A percentile compares a stretch with the other conserved stretches of the same genome.
These are phyloP conservation scores for Zaprionus vittiger DNA, from an alignment of 1,140 invertebrate genomes.

Conservation along the genomic window DNA sequence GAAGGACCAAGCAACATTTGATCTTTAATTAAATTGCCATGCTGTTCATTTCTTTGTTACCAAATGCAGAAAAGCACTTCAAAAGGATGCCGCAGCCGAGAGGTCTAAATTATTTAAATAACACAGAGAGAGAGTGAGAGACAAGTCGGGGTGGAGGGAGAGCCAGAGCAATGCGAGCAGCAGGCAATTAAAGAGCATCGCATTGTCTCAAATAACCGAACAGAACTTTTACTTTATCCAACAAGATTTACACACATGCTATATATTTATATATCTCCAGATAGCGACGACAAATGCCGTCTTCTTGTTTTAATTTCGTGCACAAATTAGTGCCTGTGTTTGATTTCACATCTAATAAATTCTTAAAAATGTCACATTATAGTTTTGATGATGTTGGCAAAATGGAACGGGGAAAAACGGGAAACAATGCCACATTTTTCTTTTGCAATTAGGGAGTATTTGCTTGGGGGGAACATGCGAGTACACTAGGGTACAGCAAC, in stretches of 20 bases:
- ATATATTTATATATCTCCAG: background rate
- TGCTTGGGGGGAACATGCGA: conserved; percentile 12
- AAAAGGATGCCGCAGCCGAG: conserved; percentile 6
- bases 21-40: conserved; percentile 57
- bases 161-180: background rate
- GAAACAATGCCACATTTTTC: conserved; percentile 13
- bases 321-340: background rate
- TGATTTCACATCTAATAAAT: background rate
- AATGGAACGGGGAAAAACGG: background rate
- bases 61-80: conserved; percentile 30
- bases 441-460: conserved; percentile 28
- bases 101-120: conserved; percentile 14
- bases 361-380: background rate
- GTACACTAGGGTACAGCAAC: background rate
- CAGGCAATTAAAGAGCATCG: background rate
- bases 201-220: background rate
- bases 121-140: background rate
- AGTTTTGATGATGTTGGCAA: background rate
- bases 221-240: background rate
- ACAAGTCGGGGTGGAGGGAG: background rate
- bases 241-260: background rate
- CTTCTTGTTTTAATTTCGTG: background rate
- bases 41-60: conserved; percentile 25
- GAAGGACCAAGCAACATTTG: conserved; percentile 29
- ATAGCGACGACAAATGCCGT: background rate